These are phyloP conservation scores for Camarhynchus parvulus DNA, from an alignment of 2,113 vertebrate genomes.

Conservation along the genomic window DNA sequence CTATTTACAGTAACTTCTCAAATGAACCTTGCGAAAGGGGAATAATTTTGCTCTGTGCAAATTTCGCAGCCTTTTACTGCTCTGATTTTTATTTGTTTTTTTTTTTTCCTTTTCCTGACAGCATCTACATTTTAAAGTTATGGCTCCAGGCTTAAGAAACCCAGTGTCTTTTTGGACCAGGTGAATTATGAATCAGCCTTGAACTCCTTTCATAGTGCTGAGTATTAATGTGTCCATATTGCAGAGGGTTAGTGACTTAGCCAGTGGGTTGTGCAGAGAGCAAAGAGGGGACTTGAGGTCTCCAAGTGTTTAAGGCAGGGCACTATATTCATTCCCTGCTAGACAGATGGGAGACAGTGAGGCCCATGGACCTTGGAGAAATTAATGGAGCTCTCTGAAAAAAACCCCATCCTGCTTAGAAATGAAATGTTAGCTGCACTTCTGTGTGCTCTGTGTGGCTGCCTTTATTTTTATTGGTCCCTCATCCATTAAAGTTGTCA, in stretches of 20 bases:
- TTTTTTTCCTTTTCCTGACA: background rate
- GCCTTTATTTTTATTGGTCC: conserved; percentile 21
- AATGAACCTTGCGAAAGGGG: background rate
- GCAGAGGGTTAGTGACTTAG: conserved; percentile 54
- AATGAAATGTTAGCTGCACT: conserved; percentile 55
- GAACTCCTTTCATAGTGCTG: conserved; percentile 42
- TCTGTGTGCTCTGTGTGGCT: background rate
- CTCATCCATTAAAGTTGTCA: background rate
- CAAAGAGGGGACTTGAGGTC: conserved; percentile 45
- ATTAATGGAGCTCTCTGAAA: conserved; percentile 54
- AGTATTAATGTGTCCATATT: conserved; percentile 60
- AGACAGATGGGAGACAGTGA: conserved; percentile 64
- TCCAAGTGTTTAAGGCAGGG: conserved; percentile 50
- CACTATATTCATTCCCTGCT: conserved; percentile 49
- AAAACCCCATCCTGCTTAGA: background rate
- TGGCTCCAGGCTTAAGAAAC: background rate
- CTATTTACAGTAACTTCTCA: conserved; percentile 53
- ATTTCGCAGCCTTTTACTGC: conserved; percentile 35
- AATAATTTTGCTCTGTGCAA: conserved; percentile 7
- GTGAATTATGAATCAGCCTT: conserved; percentile 65
- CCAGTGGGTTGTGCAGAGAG: conserved; percentile 47
- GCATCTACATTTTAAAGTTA: conserved; percentile 56
- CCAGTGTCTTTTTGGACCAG: conserved; percentile 55
- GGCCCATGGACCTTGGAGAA: conserved; percentile 51
- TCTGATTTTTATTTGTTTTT: background rate